phyloP scores from a whole-genome alignment of 2,797 vertebrate genomes.

The Notolabrus celidotus region DNA sequence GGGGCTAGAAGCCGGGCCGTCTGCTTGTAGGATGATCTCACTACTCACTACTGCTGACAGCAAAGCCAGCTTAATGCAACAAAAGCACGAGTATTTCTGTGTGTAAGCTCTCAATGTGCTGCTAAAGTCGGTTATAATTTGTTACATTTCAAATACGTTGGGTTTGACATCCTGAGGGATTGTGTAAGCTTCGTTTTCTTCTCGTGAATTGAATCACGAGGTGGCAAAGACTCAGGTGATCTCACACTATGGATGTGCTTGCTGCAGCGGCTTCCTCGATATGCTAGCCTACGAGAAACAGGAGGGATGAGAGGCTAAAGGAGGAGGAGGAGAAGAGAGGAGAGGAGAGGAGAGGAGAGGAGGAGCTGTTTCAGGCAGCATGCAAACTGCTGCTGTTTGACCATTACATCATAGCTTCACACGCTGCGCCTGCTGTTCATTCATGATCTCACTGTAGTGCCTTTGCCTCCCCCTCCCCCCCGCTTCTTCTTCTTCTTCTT shows the following conservation, averaged over 20 bases:
- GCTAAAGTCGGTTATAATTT: slow-evolving; percentile 16
- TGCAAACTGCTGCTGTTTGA: slow-evolving; percentile 79
- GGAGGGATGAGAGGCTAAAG: slow-evolving; percentile 63
- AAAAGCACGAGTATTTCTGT: slow-evolving; percentile 51
- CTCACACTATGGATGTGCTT: slow-evolving; percentile 21
- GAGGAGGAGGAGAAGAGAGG: slow-evolving; percentile 42
- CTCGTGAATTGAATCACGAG: slow-evolving; percentile 18
- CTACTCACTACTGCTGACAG: slow-evolving; percentile 63
- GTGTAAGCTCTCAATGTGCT: slow-evolving; percentile 38
- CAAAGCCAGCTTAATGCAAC: slow-evolving; percentile 71
- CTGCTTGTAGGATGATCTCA: slow-evolving; percentile 73
- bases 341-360: slow-evolving; percentile 77
- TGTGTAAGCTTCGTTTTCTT: slow-evolving; percentile 1
- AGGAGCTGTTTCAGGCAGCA: slow-evolving; percentile 72
- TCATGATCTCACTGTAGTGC: slow-evolving; percentile 77
- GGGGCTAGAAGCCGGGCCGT: slow-evolving; percentile 52
- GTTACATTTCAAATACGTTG: slow-evolving; percentile 10
- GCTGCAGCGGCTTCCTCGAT: slow-evolving; percentile 66
- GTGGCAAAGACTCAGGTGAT: slow-evolving; percentile 50
- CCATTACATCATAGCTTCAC: slow-evolving; percentile 84
- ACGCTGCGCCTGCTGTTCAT: slow-evolving; percentile 79
- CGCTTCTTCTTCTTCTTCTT: slow-evolving; percentile 45
- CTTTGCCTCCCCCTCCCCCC: slow-evolving; percentile 42
- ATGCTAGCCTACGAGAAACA: slow-evolving; percentile 63
- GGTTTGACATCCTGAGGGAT: slow-evolving; percentile 11